These are phyloP conservation scores for Cetonia aurata DNA, from an alignment of 2,888 invertebrate species.

Conservation along the genomic window DNA sequence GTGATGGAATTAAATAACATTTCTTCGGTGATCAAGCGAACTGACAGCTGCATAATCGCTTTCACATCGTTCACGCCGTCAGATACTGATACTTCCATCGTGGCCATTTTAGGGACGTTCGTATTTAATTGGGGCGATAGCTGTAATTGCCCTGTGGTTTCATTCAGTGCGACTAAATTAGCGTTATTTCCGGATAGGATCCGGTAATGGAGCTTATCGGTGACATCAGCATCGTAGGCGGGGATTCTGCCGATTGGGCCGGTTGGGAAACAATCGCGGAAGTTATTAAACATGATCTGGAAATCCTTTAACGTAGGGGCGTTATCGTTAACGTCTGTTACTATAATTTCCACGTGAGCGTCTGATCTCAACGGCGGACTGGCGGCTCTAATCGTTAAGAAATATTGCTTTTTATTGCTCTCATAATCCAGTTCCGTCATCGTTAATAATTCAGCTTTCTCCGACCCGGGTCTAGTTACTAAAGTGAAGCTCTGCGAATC, in stretches of 20 bases:
- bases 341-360: constrained; percentile 87
- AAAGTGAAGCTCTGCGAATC: constrained; percentile 89
- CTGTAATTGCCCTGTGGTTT: constrained; percentile 85
- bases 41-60: constrained; percentile 91
- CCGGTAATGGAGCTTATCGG: constrained; percentile 85
- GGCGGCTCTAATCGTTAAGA: constrained; percentile 89
- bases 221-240: constrained; percentile 94
- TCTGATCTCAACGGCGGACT: constrained; percentile 92
- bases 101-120: constrained; percentile 93
- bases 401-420: constrained; percentile 90
- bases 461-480: constrained; percentile 84
- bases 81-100: constrained; percentile 93
- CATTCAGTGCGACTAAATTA: constrained; percentile 86
- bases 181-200: constrained; percentile 95
- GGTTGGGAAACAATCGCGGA: constrained; percentile 93
- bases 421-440: constrained; percentile 96
- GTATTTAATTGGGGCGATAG: constrained; percentile 94
- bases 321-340: constrained; percentile 96
- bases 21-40: constrained; percentile 91
- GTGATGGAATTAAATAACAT: constrained; percentile 96
- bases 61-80: constrained; percentile 95
- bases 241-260: constrained; percentile 92
- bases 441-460: constrained; percentile 89
- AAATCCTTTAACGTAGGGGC: constrained; percentile 93
- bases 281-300: constrained; percentile 93